Evolutionary conservation across 2,888 invertebrate species (phyloP).

Genomic region (Machimus rusticus): DNA sequence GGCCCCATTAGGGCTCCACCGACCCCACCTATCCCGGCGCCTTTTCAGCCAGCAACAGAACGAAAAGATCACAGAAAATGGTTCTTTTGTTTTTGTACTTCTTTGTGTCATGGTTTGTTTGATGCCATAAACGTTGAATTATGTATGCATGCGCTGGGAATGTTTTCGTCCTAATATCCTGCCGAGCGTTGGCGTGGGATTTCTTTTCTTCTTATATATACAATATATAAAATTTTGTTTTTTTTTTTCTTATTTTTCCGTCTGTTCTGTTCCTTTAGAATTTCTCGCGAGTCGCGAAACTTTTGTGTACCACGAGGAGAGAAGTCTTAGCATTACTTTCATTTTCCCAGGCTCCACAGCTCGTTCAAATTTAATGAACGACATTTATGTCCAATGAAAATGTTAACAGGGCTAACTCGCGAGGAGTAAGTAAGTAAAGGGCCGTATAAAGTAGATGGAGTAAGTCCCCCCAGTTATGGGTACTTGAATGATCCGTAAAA

Average conservation of each 20-base stretch:
- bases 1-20: not conserved
- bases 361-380: constrained; percentile 25
- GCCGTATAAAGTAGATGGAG: not conserved
- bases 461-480: not conserved
- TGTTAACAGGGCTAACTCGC: constrained; percentile 31
- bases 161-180: constrained; percentile 20
- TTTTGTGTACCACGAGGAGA: not conserved
- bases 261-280: not conserved
- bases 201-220: not conserved
- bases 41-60: not conserved
- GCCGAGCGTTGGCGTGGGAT: not conserved
- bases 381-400: constrained; percentile 27
- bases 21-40: not conserved
- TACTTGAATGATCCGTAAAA: not conserved
- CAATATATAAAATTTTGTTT: no score
- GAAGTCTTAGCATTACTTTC: not conserved
- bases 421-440: not conserved
- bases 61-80: not conserved
- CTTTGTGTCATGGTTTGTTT: not conserved
- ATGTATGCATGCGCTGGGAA: not conserved
- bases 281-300: not conserved
- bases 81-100: not conserved
- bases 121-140: constrained; percentile 11
- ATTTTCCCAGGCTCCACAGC: not conserved
- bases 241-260: not conserved